These are phyloP conservation scores for Melipona bicolor DNA, from an alignment of 2,888 invertebrate genomes.

Conservation along the genomic window DNA sequence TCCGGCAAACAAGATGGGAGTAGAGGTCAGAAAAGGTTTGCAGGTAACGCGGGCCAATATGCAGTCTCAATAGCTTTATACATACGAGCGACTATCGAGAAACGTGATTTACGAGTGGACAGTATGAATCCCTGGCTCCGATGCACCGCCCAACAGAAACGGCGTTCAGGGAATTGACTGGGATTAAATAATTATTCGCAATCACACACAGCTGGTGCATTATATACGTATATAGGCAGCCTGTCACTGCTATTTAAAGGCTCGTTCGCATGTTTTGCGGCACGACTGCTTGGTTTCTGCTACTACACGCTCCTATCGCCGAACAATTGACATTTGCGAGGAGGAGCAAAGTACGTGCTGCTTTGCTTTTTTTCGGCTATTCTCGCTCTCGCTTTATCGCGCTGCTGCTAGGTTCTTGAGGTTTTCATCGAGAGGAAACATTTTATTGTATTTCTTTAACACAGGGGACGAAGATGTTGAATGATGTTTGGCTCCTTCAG, in stretches of 20 bases:
- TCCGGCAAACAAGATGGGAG: conserved; percentile 31
- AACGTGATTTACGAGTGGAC: conserved; percentile 75
- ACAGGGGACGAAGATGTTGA: no score
- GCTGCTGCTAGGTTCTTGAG: neutral
- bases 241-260: conserved; percentile 59
- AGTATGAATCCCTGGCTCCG: conserved; percentile 73
- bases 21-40: conserved; percentile 25
- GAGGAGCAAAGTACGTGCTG: neutral
- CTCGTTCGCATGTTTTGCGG: conserved; percentile 38
- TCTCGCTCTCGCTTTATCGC: neutral
- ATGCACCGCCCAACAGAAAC: conserved; percentile 55
- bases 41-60: conserved; percentile 34
- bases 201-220: conserved; percentile 77
- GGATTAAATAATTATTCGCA: conserved; percentile 81
- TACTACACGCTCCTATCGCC: neutral
- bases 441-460: no score
- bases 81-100: conserved; percentile 50
- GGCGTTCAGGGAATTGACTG: conserved; percentile 51
- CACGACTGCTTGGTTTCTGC: neutral
- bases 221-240: conserved; percentile 61
- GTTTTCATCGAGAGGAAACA: neutral
- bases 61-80: conserved; percentile 46
- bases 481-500: no score
- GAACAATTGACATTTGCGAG: neutral
- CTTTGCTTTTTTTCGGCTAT: neutral